Evolutionary conservation across 2,113 vertebrate species (phyloP).

Genomic region (Nycticorax nycticorax): DNA sequence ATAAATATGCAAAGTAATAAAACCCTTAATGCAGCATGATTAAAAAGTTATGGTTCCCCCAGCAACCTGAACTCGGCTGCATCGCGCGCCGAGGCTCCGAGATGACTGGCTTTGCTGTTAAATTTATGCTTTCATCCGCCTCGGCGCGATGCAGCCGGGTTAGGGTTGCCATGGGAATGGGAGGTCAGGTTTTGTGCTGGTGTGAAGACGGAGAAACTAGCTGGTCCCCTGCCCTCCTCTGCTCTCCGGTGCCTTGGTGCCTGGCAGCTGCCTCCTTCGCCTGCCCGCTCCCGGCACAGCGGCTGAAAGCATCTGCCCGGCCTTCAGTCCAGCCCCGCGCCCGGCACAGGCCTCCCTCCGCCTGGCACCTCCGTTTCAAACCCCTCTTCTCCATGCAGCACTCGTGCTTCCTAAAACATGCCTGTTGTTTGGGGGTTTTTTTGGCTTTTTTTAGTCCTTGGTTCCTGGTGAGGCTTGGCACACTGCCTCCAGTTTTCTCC

Average conservation of each 20-base stretch:
- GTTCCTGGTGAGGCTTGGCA: neutral
- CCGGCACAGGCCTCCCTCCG: accelerated
- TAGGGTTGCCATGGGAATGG: constrained; percentile 61
- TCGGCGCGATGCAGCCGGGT: neutral
- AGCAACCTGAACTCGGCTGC: constrained; percentile 16
- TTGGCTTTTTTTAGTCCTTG: neutral
- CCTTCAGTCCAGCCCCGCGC: neutral
- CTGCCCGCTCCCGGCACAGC: neutral
- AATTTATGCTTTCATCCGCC: neutral
- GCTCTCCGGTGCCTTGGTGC: neutral
- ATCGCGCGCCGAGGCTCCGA: neutral
- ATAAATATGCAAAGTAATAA: constrained; percentile 58
- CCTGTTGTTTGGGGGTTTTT: neutral
- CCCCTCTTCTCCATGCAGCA: neutral
- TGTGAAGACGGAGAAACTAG: neutral
- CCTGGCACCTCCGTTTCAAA: neutral
- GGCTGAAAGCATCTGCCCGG: neutral
- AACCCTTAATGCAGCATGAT: constrained; percentile 33
- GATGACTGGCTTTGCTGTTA: neutral
- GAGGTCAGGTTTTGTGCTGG: neutral
- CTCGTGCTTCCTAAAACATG: neutral
- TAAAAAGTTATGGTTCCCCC: constrained; percentile 62
- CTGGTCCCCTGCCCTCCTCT: neutral
- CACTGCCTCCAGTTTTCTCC: neutral
- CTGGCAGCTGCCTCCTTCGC: neutral